Conservation (phyloP, 2,797 vertebrate species). For the Rousettus madagascariensis region DNA sequence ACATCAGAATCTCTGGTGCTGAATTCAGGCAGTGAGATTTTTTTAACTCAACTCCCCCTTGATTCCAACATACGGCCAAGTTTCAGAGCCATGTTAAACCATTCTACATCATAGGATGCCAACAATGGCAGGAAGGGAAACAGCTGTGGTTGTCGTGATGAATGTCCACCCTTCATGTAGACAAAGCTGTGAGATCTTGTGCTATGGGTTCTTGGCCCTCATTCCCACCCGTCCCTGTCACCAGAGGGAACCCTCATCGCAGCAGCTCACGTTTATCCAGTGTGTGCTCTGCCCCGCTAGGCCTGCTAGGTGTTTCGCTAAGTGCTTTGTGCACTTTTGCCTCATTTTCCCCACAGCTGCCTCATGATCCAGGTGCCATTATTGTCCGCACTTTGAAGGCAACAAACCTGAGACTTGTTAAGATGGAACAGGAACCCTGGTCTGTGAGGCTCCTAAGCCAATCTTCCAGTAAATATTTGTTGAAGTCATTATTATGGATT, state of each 20-base stretch:
- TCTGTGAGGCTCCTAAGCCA: background rate
- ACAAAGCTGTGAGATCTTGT: background rate
- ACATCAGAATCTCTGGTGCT: background rate
- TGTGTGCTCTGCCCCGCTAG: fast-evolving
- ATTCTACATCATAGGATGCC: background rate
- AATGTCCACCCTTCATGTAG: background rate
- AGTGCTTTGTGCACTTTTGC: background rate
- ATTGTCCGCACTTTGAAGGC: background rate
- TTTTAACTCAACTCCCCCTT: background rate
- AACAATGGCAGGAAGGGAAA: too few relatives aligned
- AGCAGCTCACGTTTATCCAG: background rate
- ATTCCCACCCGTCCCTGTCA: background rate
- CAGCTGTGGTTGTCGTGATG: background rate
- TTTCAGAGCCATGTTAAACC: background rate
- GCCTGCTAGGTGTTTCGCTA: background rate
- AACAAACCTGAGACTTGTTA: background rate
- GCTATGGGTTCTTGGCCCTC: background rate
- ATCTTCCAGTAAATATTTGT: background rate
- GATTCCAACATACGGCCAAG: background rate
- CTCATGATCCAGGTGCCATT: background rate
- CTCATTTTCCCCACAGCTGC: background rate
- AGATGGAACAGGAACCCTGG: background rate
- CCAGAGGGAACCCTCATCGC: background rate
- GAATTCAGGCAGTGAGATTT: background rate
- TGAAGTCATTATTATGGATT: background rate